Evolutionary conservation across 2,888 invertebrate genomes (phyloP).

Genomic region (Himalopsyche tibetana): DNA sequence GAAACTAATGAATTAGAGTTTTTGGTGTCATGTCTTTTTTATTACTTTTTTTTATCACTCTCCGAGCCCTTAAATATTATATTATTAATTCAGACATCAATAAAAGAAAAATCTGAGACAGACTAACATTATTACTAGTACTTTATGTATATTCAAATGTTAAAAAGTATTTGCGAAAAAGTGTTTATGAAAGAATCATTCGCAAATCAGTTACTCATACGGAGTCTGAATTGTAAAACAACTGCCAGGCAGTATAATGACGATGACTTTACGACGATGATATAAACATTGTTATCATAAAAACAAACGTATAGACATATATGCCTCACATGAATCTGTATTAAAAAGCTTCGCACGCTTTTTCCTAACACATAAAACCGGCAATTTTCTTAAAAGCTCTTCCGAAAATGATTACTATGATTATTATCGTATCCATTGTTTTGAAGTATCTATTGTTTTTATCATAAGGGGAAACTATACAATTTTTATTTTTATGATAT

Average conservation of each 20-base stretch:
- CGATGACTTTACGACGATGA: background rate
- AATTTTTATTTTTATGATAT: conserved; percentile 3
- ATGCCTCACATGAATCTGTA: conserved; percentile 5
- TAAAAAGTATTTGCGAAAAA: too few relatives aligned
- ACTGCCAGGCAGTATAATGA: background rate
- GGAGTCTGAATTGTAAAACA: background rate
- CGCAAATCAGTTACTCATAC: too few relatives aligned
- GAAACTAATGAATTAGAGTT: too few relatives aligned
- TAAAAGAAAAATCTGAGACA: too few relatives aligned
- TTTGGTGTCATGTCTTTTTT: too few relatives aligned
- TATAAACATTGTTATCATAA: conserved; percentile 18
- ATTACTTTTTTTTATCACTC: too few relatives aligned
- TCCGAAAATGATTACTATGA: conserved; percentile 35
- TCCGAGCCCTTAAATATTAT: too few relatives aligned
- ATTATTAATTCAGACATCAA: too few relatives aligned
- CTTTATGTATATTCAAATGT: too few relatives aligned
- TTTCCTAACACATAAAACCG: conserved; percentile 22
- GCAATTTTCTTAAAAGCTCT: conserved; percentile 40
- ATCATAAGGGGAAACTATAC: conserved; percentile 17
- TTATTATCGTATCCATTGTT: conserved; percentile 2
- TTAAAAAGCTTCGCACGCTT: conserved; percentile 37
- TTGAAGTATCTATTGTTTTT: conserved; percentile 34
- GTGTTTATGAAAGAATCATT: too few relatives aligned
- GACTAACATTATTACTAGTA: too few relatives aligned
- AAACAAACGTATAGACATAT: background rate